Evolutionary conservation across 2,888 invertebrate genomes (phyloP).

Genomic region (Agonopterix subpropinquella): DNA sequence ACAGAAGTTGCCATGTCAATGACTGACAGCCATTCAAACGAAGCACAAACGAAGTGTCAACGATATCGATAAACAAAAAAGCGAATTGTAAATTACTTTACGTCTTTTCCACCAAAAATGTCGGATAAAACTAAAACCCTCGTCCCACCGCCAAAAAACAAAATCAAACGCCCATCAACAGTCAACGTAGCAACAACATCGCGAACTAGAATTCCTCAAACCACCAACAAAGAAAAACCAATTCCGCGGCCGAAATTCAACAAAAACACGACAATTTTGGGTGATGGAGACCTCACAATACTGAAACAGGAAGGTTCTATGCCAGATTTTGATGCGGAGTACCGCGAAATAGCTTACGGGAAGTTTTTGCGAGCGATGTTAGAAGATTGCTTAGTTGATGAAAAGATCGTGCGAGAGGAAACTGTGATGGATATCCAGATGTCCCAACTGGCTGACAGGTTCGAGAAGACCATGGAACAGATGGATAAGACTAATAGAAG

Average conservation of each 20-base stretch:
- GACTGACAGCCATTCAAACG: conserved; percentile 44
- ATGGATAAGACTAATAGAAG: conserved; percentile 61
- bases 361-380: conserved; percentile 51
- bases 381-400: conserved; percentile 54
- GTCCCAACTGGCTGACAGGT: conserved; percentile 54
- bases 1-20: conserved; percentile 45
- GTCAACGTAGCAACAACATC: conserved; percentile 25
- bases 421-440: conserved; percentile 61
- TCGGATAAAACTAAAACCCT: conserved; percentile 45
- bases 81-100: neutral
- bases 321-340: conserved; percentile 41
- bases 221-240: conserved; percentile 23
- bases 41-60: conserved; percentile 37
- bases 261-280: conserved; percentile 26
- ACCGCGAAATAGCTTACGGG: conserved; percentile 49
- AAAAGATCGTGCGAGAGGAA: conserved; percentile 55
- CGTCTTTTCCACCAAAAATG: conserved; percentile 23
- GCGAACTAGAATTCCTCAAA: conserved; percentile 20
- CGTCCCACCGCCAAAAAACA: conserved; percentile 29
- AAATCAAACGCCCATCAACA: conserved; percentile 36
- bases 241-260: conserved; percentile 25
- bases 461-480: conserved; percentile 57
- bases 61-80: neutral
- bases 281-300: conserved; percentile 33
- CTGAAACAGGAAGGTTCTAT: conserved; percentile 28